These are phyloP conservation scores for Nothura maculosa DNA, from an alignment of 2,797 vertebrate genomes.

Conservation along the genomic window DNA sequence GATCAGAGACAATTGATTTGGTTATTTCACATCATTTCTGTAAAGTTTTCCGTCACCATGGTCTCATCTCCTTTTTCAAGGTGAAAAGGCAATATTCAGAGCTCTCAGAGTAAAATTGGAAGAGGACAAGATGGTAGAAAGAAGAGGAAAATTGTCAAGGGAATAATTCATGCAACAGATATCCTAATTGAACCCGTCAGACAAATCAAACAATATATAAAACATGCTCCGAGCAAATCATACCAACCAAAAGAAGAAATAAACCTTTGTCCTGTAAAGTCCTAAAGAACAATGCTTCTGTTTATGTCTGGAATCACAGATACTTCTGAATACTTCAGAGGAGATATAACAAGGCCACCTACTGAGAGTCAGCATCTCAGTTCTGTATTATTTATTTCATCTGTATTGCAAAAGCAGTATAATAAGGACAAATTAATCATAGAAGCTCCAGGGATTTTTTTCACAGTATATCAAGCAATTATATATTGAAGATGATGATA, in stretches of 20 bases:
- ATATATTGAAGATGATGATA: slow-evolving; percentile 25
- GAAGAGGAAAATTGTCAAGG: not conserved
- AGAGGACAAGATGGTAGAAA: not conserved
- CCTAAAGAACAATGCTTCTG: not conserved
- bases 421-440: slow-evolving; percentile 28
- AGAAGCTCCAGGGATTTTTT: slow-evolving; percentile 24
- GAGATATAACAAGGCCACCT: not conserved
- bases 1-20: not conserved
- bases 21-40: not conserved
- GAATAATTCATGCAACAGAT: not conserved
- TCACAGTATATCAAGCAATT: slow-evolving; percentile 29
- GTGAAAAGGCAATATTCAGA: not conserved
- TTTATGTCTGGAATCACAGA: not conserved
- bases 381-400: slow-evolving; percentile 19
- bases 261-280: not conserved
- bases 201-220: not conserved
- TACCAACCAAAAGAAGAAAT: not conserved
- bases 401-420: slow-evolving; percentile 1
- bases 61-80: not conserved
- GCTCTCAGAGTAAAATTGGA: not conserved
- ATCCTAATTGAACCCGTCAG: not conserved
- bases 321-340: not conserved
- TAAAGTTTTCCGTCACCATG: not conserved
- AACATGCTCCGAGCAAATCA: not conserved
- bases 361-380: not conserved